Evolutionary conservation across 2,888 invertebrate genomes (phyloP).

Genomic region (Silvanus unidentatus): DNA sequence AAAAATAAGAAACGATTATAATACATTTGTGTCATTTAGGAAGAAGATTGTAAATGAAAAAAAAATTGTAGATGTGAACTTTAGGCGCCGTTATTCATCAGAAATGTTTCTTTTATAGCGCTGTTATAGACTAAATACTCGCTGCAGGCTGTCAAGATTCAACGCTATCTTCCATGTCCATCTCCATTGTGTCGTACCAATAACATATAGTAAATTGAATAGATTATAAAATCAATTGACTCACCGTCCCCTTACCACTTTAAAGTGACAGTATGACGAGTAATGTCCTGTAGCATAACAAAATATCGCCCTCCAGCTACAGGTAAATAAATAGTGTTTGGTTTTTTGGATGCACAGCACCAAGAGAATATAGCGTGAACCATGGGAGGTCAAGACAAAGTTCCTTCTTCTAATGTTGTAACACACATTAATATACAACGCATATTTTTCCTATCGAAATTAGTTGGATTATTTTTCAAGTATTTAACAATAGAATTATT

Average conservation of each 20-base stretch:
- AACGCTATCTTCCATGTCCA: slow-evolving; percentile 43
- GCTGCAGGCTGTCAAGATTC: slow-evolving; percentile 36
- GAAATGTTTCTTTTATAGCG: slow-evolving; percentile 11
- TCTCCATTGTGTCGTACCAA: slow-evolving; percentile 48
- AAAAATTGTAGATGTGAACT: too few species aligned
- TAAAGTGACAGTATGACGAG: slow-evolving; percentile 37
- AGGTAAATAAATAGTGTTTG: too few species aligned
- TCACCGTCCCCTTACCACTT: slow-evolving; percentile 34
- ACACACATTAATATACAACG: too few species aligned
- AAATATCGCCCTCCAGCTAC: too few species aligned
- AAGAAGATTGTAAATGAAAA: too few species aligned
- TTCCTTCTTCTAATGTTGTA: slow-evolving; percentile 10
- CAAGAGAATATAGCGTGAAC: slow-evolving; percentile 12
- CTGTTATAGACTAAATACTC: slow-evolving; percentile 32
- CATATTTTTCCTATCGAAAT: too few species aligned
- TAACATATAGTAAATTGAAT: slow-evolving; percentile 49
- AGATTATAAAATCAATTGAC: slow-evolving; percentile 47
- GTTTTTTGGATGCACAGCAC: too few species aligned
- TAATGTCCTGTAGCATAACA: slow-evolving; percentile 20
- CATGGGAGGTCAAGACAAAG: slow-evolving; percentile 33
- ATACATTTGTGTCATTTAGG: too few species aligned
- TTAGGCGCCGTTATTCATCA: slow-evolving; percentile 28
- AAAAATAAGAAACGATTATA: too few species aligned
- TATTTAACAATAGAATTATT: too few species aligned
- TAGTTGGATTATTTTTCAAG: too few species aligned